Base-by-base conservation (phyloP, 2,888 invertebrate genomes). In the Sicus ferrugineus region DNA sequence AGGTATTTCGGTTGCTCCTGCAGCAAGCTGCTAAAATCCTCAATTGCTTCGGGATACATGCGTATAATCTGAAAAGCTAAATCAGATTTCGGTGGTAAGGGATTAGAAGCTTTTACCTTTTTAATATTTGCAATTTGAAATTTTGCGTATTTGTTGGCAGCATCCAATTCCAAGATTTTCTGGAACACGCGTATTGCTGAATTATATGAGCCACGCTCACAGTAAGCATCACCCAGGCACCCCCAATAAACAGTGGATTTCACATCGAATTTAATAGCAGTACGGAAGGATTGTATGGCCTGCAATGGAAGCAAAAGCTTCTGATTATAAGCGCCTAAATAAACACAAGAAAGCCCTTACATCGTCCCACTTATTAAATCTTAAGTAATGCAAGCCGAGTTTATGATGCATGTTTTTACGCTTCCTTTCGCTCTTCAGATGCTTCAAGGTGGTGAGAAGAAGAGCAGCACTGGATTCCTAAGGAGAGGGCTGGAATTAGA, bases 151-250 rank as follows among this genome's bases (percentile, higher is more conserved):
- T 89, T 82, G 77, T 90, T 89, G 26, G 83, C 86, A 11, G 90
- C 86, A 74, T 89, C 88, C 70, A 95, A 83, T 79, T 91, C 89
- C 58, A 91, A 87, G 16, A 92, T 92, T 86, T 91, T 91, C 74
- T 92, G 90, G 83, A 94, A 97, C 42, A 94, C 95, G 81, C 92
- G 93, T 70, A 95, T 86, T n/a, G 96, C 94, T 7, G 97, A 94
- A 58, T 91, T 92, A 80, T 91, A 93, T n/a, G 96, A 94, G 2
- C 97, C 97, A 75, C 95, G 88, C n/a, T 90, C 89, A 77, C 91
- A 89, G 84, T 97, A 97, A 0, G 95, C 94, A 87, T 97, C 97
- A 48, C 93, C 97, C 75, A 97, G 86, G 74, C 93, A 92, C 85
- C 96, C 96, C 93, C 95, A 96, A 75, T 92, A 89, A 75, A 87